Evolutionary conservation across 2,797 vertebrate species (phyloP), one percentile per base, ranked within the genome.

Genomic region (Euthynnus affinis): DNA sequence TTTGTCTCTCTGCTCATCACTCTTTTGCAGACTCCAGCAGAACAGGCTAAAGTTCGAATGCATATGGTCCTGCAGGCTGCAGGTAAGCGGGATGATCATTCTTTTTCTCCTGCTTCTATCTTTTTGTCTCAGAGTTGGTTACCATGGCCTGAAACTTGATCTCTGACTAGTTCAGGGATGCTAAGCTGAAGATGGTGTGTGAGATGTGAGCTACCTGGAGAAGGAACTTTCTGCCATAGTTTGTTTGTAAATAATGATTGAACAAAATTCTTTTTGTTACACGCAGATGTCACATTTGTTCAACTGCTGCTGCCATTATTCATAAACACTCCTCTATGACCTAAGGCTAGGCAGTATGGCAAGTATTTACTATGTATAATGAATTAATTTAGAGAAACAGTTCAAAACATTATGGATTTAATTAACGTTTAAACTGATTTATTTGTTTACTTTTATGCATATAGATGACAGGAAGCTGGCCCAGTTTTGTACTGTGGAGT

Each of bases 1-100:
- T 74, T 17, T 61, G 3, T 51, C 9, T 71, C 37, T 59, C 44
- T 62, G 1, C 58, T 23, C 81, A 4, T 87, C 70, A 70, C 87
- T 95, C 58, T 91, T 37, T 71, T 67, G 27, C 89, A 99, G 98
- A 96, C 97, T 80, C 96, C 97, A 82, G 96, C 97, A 51, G 97
- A 99, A 82, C 98, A 99, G 90, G 97, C 97, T 86, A 99, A 99
- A 85, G 97, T 96, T 74, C 96, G 97, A 76, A 94, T 99, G 63
- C 98, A 99, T 58, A 80, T 98, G 91, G 97, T 99, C 58, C 96
- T 99, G 12, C 96, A 98, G 95, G 97, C 97, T 88, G 97, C 97
- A 92, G 97, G 97, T 99, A 96, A 85, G 92, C 59, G n/a, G 6
- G 6, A 51, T 44, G 42, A 77, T 55, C 27, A 32, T 23, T 66